Conservation (phyloP, 2,888 invertebrate genomes). For the Calliopum simillimum region DNA sequence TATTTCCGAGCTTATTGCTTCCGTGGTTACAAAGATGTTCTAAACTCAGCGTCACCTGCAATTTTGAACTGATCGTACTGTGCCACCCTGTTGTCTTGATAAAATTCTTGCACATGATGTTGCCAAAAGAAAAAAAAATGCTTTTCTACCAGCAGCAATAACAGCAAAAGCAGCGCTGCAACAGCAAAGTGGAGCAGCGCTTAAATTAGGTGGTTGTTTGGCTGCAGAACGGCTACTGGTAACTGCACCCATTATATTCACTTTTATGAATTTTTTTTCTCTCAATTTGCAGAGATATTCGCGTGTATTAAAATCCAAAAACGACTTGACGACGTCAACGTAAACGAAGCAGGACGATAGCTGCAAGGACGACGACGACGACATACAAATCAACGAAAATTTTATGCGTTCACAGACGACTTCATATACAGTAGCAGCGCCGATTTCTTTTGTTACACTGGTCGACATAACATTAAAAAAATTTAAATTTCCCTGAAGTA, state of each 20-base stretch:
- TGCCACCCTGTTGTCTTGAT: slow-evolving; percentile 30
- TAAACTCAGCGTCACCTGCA: too few species aligned
- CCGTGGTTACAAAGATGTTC: too few species aligned
- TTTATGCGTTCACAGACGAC: slow-evolving; percentile 44
- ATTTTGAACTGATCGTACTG: not conserved
- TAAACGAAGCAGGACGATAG: slow-evolving; percentile 10
- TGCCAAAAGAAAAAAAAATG: slow-evolving; percentile 29
- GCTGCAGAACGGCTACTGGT: slow-evolving; percentile 31
- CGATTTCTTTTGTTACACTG: not conserved
- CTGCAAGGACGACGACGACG: slow-evolving; percentile 36
- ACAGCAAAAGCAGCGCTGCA: slow-evolving; percentile 1
- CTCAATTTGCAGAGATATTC: slow-evolving; percentile 32
- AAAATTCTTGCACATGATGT: slow-evolving; percentile 41
- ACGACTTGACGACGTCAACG: slow-evolving; percentile 45
- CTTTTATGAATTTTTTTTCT: slow-evolving; percentile 31
- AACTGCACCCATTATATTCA: slow-evolving; percentile 31
- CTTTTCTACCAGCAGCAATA: slow-evolving; percentile 20
- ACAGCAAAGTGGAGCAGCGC: not conserved
- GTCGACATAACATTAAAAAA: not conserved
- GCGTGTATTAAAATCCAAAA: slow-evolving; percentile 38
- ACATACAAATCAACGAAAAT: slow-evolving; percentile 34
- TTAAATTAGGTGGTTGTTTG: slow-evolving; percentile 25
- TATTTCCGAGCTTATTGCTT: too few species aligned
- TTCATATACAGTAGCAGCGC: slow-evolving; percentile 19
- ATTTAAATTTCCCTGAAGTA: not conserved